Percentiles rank a stretch among this genome's conserved stretches.
Conservation (phyloP, 2,888 invertebrate genomes). For the Cremastobaeus sp. region DNA sequence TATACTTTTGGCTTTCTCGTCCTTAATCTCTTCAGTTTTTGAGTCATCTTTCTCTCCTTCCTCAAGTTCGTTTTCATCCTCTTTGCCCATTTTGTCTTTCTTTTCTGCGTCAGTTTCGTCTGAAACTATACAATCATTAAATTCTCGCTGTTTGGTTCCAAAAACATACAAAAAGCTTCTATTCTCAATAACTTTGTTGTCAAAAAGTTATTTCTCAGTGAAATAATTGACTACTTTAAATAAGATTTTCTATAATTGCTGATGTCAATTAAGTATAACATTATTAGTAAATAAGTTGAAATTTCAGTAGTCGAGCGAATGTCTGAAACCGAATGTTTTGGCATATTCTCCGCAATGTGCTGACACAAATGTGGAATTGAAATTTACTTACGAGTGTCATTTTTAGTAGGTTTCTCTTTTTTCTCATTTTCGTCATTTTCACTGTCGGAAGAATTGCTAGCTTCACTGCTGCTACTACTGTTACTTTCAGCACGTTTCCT, state of each 20-base stretch:
- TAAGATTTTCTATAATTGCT: background rate
- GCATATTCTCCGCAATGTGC: too few species aligned
- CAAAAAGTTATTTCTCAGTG: too few species aligned
- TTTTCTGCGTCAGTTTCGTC: slow-evolving; percentile 68
- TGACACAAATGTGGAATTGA: too few species aligned
- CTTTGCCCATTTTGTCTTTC: slow-evolving; percentile 69
- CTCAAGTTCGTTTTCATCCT: slow-evolving; percentile 70
- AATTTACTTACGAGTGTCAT: slow-evolving; percentile 69
- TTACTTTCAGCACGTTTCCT: slow-evolving; percentile 80
- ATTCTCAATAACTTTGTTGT: too few species aligned
- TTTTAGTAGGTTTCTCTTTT: slow-evolving; percentile 73
- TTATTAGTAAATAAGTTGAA: too few species aligned
- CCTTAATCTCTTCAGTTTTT: slow-evolving; percentile 71
- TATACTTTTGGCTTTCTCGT: slow-evolving; percentile 72
- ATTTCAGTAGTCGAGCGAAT: too few species aligned
- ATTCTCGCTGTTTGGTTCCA: too few species aligned
- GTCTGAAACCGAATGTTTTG: too few species aligned
- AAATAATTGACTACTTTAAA: too few species aligned
- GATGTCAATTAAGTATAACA: too few species aligned
- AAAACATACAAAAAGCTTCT: too few species aligned
- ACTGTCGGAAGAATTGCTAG: slow-evolving; percentile 77
- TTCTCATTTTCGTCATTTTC: slow-evolving; percentile 80
- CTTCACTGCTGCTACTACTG: slow-evolving; percentile 79
- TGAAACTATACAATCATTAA: too few species aligned
- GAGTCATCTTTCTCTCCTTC: slow-evolving; percentile 69